Conservation (phyloP, 1,140 invertebrate genomes). For the Tyrophagus putrescentiae region DNA sequence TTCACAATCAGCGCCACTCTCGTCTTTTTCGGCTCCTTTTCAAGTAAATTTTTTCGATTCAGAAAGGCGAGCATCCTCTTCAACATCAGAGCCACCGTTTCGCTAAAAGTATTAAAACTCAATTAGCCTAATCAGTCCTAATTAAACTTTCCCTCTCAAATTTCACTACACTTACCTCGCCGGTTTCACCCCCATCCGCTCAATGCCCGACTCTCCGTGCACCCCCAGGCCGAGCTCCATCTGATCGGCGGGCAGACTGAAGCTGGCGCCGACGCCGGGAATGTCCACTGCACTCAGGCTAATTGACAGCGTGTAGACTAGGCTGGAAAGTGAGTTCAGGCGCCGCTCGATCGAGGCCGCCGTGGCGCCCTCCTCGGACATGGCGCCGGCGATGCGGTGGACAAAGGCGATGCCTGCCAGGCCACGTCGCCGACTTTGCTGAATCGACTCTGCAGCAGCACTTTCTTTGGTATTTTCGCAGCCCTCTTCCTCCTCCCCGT, state of each 20-base stretch:
- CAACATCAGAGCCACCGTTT: constrained; percentile 37
- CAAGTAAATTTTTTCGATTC: constrained; percentile 37
- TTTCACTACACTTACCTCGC: no score
- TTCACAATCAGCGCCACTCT: constrained; percentile 53
- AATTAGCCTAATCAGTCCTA: no score
- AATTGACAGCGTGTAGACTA: constrained; percentile 55
- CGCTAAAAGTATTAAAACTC: no score
- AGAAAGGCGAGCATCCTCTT: constrained; percentile 36
- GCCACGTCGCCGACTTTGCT: constrained; percentile 49
- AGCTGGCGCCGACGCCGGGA: constrained; percentile 48
- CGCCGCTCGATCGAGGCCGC: constrained; percentile 38
- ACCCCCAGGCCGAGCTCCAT: constrained; percentile 67
- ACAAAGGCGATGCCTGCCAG: constrained; percentile 56
- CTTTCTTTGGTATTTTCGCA: constrained; percentile 30
- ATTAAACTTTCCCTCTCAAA: no score
- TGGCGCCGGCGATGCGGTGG: constrained; percentile 57
- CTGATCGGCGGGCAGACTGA: constrained; percentile 48
- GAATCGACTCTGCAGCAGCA: constrained; percentile 27
- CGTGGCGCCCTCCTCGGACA: constrained; percentile 46
- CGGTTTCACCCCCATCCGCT: constrained; percentile 44
- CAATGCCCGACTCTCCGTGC: constrained; percentile 70
- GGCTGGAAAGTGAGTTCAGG: constrained; percentile 28
- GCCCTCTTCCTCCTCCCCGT: constrained; percentile 31
- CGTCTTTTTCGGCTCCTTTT: constrained; percentile 25
- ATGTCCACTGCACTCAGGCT: constrained; percentile 52